phyloP scores from a whole-genome alignment of 1,140 invertebrate species.

The Nasonia vitripennis region DNA sequence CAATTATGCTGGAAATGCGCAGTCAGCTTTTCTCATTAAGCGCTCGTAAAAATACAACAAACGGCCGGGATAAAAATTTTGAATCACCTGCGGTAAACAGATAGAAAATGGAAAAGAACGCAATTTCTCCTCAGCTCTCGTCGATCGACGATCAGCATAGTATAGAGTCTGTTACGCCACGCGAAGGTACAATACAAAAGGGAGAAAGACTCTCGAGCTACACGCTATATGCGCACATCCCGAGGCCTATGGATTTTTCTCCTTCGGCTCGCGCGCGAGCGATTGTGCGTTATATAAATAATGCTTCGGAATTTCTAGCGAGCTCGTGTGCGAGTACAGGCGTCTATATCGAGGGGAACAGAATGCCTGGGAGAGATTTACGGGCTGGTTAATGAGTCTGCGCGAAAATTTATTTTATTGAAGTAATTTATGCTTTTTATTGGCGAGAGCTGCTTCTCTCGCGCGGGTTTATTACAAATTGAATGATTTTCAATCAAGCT shows the following conservation, averaged over 20 bases:
- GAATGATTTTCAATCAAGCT: background rate
- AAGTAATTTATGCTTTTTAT: background rate
- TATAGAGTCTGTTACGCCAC: background rate
- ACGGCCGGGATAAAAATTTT: background rate
- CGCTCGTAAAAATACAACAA: background rate
- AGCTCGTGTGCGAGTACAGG: background rate
- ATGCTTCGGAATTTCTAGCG: constrained; percentile 9
- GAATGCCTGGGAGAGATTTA: constrained; percentile 6
- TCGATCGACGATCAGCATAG: background rate
- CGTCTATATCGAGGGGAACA: background rate
- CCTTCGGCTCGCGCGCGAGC: background rate
- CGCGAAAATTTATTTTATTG: constrained; percentile 29
- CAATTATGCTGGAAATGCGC: background rate
- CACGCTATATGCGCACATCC: background rate
- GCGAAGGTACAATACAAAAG: background rate
- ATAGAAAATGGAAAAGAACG: constrained; percentile 15
- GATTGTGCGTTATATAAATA: constrained; percentile 45
- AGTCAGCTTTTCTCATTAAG: background rate
- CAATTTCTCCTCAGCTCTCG: constrained; percentile 17
- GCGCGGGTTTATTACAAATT: background rate
- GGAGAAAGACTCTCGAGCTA: background rate
- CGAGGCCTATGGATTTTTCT: constrained; percentile 2
- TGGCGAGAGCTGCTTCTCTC: background rate
- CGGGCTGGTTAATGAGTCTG: constrained; percentile 4
- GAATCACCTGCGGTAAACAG: background rate